Percentiles rank a stretch among this genome's conserved stretches.
Conservation (phyloP, 2,797 vertebrate genomes). For the Triplophysa yarkandensis region DNA sequence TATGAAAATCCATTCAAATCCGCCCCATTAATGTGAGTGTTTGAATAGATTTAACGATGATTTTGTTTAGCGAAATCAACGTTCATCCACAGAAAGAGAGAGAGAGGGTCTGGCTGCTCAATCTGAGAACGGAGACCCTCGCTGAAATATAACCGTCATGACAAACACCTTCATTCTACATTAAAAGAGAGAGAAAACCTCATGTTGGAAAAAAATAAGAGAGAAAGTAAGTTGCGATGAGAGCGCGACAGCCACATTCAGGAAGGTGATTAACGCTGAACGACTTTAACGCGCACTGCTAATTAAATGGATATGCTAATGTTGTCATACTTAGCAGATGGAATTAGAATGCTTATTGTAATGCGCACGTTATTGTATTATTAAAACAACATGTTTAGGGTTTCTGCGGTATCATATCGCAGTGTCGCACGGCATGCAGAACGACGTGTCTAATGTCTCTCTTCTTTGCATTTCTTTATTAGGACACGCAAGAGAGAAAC, state of each 20-base stretch:
- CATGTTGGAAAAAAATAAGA: slow-evolving; percentile 86
- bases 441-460: slow-evolving; percentile 30
- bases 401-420: slow-evolving; percentile 85
- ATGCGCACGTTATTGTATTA: slow-evolving; percentile 98
- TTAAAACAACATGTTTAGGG: slow-evolving; percentile 89
- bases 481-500: neutral
- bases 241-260: slow-evolving; percentile 75
- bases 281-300: slow-evolving; percentile 91
- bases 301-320: slow-evolving; percentile 99
- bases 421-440: slow-evolving; percentile 72
- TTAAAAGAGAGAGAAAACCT: slow-evolving; percentile 84
- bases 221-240: slow-evolving; percentile 79
- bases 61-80: slow-evolving; percentile 84
- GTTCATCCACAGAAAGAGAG: slow-evolving; percentile 45
- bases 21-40: slow-evolving; percentile 94
- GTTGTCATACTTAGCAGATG: slow-evolving; percentile 99
- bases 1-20: slow-evolving; percentile 97
- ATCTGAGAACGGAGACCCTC: slow-evolving; percentile 78
- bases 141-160: slow-evolving; percentile 85
- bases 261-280: slow-evolving; percentile 96
- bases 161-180: slow-evolving; percentile 87
- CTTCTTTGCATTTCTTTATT: slow-evolving; percentile 9
- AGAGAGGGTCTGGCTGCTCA: slow-evolving; percentile 52
- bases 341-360: slow-evolving; percentile 99
- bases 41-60: slow-evolving; percentile 87